A percentile compares a stretch with the other conserved stretches of the same genome.
Evolutionary conservation across 2,797 vertebrate genomes (phyloP).

Genomic region (Gadopsis marmoratus): DNA sequence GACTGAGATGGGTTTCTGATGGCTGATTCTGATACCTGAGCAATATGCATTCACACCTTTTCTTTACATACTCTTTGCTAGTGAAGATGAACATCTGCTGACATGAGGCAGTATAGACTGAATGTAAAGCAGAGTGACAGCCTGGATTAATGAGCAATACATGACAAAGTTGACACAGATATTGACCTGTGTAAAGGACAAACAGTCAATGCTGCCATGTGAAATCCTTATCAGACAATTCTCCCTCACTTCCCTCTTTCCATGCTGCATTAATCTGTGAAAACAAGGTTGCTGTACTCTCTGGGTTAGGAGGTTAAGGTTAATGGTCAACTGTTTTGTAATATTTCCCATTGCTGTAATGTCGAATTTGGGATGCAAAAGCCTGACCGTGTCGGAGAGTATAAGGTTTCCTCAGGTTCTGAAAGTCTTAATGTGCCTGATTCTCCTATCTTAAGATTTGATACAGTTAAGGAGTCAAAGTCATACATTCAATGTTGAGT

Average conservation of each 20-base stretch:
- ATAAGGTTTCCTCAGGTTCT: neutral
- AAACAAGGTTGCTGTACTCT: neutral
- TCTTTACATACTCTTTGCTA: neutral
- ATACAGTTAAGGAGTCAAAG: neutral
- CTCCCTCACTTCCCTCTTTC: neutral
- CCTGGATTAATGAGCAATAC: neutral
- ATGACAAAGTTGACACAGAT: neutral
- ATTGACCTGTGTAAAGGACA: neutral
- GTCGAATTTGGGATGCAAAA: neutral
- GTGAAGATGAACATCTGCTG: neutral
- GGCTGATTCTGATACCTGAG: neutral
- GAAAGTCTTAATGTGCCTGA: neutral
- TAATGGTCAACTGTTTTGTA: conserved; percentile 31
- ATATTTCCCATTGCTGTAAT: neutral
- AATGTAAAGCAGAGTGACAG: neutral
- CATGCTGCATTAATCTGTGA: neutral
- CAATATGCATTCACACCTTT: neutral
- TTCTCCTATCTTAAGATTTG: neutral
- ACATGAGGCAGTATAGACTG: neutral
- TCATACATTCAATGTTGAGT: conserved; percentile 1
- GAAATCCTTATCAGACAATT: conserved; percentile 5
- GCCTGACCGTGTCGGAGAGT: neutral
- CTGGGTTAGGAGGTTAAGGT: conserved; percentile 20
- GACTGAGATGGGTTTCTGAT: neutral
- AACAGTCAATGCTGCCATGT: neutral